Percentiles rank a stretch among this genome's conserved stretches.
Conservation (phyloP, 2,888 invertebrate genomes). For the Brachynemurus nebulosus region DNA sequence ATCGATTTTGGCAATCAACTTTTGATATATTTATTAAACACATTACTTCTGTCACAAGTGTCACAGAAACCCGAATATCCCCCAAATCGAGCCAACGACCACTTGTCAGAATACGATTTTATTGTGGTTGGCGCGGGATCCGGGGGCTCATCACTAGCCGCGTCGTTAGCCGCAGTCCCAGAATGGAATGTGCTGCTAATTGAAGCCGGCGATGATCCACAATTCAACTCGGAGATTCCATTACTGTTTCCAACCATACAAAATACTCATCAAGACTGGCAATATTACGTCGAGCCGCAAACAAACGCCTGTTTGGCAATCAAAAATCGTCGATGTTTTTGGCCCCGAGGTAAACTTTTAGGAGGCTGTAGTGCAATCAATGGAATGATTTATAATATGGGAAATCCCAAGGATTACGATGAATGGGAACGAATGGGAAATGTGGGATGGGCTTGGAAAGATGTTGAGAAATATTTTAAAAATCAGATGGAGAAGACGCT, state of each 20-base stretch:
- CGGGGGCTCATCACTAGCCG: conserved; percentile 28
- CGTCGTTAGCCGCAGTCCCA: conserved; percentile 21
- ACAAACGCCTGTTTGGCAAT: conserved; percentile 27
- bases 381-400: conserved; percentile 49
- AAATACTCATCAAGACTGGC: conserved; percentile 25
- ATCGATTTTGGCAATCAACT: background rate
- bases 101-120: conserved; percentile 31
- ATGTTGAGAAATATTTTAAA: conserved; percentile 34
- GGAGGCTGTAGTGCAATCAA: conserved; percentile 53
- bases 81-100: background rate
- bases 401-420: conserved; percentile 49
- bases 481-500: conserved; percentile 27
- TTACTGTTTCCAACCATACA: conserved; percentile 25
- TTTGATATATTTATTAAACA: conserved; percentile 4
- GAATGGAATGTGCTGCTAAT: conserved; percentile 24
- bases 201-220: conserved; percentile 28
- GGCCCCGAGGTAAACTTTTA: conserved; percentile 45
- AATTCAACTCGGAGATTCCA: conserved; percentile 27
- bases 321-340: conserved; percentile 30
- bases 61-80: conserved; percentile 3
- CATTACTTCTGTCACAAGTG: conserved; percentile 5
- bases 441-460: conserved; percentile 41
- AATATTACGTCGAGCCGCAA: conserved; percentile 35
- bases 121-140: conserved; percentile 32
- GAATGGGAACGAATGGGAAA: conserved; percentile 47